Evolutionary conservation across 2,888 invertebrate species (phyloP).

Genomic region (Drosophila atroscutellata): DNA sequence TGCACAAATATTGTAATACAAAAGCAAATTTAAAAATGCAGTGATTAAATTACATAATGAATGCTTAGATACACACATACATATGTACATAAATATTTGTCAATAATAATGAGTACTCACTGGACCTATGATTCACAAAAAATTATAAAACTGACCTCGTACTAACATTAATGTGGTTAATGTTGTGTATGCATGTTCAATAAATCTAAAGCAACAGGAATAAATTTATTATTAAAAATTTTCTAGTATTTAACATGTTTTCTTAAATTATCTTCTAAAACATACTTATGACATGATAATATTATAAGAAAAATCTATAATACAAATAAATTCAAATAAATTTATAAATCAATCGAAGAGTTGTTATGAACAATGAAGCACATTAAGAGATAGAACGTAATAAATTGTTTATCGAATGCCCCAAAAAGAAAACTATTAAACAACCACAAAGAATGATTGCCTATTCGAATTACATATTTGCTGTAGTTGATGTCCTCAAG

Average conservation of each 20-base stretch:
- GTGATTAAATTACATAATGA: constrained; percentile 1
- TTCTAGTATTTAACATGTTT: constrained; percentile 54
- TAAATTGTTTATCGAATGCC: constrained; percentile 33
- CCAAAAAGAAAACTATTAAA: constrained; percentile 10
- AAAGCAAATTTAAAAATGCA: not conserved
- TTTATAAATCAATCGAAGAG: constrained; percentile 34
- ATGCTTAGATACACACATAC: constrained; percentile 1
- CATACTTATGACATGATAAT: constrained; percentile 32
- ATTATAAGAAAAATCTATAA: constrained; percentile 32
- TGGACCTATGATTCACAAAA: constrained; percentile 1
- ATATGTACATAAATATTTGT: constrained; percentile 23
- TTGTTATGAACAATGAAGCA: constrained; percentile 36
- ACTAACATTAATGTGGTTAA: constrained; percentile 26
- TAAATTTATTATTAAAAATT: constrained; percentile 30
- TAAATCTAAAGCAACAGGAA: constrained; percentile 25
- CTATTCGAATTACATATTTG: constrained; percentile 50
- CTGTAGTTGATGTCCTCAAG: constrained; percentile 58
- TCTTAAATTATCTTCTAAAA: constrained; percentile 42
- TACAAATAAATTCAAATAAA: constrained; percentile 27
- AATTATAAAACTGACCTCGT: constrained; percentile 14
- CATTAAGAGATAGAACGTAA: constrained; percentile 21
- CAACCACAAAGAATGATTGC: constrained; percentile 34
- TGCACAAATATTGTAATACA: constrained; percentile 21
- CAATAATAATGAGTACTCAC: constrained; percentile 5
- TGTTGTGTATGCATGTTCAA: constrained; percentile 52